These are phyloP conservation scores for Holothuria glaberrima DNA, from an alignment of 35 echinoderm and acorn worm species.

Conservation along the genomic window DNA sequence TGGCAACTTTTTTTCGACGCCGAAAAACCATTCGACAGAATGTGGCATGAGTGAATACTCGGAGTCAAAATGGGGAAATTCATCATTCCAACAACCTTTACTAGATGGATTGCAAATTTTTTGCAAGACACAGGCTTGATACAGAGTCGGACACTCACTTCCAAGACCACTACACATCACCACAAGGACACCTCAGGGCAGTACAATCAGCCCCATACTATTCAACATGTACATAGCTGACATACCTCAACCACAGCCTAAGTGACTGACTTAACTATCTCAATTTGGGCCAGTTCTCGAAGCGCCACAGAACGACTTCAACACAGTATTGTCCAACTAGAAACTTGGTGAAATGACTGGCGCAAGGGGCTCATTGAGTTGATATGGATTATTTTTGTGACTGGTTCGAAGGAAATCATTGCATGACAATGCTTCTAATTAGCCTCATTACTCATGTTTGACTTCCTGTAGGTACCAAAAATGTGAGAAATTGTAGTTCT, in stretches of 20 bases:
- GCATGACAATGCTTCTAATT: too few relatives aligned
- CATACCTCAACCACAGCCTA: slow-evolving; percentile 25
- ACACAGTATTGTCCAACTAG: background rate
- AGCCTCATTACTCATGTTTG: too few relatives aligned
- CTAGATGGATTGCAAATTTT: slow-evolving; percentile 30
- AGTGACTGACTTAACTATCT: background rate
- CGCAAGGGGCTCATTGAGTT: background rate
- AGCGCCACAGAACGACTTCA: too few relatives aligned
- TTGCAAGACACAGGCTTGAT: background rate
- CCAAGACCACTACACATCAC: background rate
- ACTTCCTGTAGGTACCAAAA: too few relatives aligned
- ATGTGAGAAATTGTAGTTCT: too few relatives aligned
- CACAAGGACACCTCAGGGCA: background rate
- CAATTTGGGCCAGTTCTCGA: slow-evolving; percentile 1
- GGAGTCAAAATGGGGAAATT: background rate
- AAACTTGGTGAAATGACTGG: slow-evolving; percentile 31
- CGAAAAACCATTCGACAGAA: slow-evolving; percentile 13
- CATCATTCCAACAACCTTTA: background rate
- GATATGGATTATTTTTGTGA: too few relatives aligned
- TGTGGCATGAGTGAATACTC: slow-evolving; percentile 30
- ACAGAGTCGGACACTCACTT: background rate
- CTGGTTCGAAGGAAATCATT: too few relatives aligned
- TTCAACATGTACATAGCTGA: slow-evolving; percentile 33
- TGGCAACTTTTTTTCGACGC: slow-evolving; percentile 33
- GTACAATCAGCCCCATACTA: slow-evolving; percentile 8